Evolutionary conservation across 1,140 invertebrate genomes (phyloP).

Genomic region (Sycobia sp.): DNA sequence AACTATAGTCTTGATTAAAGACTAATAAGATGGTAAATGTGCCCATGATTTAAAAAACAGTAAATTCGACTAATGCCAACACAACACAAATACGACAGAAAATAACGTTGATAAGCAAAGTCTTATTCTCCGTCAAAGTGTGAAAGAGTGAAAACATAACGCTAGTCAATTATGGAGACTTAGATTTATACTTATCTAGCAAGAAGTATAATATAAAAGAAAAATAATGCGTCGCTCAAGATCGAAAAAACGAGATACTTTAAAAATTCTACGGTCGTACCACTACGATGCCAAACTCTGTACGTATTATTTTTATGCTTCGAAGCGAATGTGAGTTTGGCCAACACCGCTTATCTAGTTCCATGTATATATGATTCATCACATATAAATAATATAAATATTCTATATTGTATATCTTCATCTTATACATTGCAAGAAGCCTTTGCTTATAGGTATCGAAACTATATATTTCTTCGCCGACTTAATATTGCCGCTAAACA

Average conservation of each 20-base stretch:
- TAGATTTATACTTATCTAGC: slow-evolving; percentile 30
- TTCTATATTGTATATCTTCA: slow-evolving; percentile 24
- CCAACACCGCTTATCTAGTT: slow-evolving; percentile 35
- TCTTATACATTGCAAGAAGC: slow-evolving; percentile 22
- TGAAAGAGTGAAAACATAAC: slow-evolving; percentile 41
- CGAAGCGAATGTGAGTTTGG: slow-evolving; percentile 37
- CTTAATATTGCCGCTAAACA: slow-evolving; percentile 13
- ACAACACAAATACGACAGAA: slow-evolving; percentile 8
- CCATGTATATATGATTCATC: slow-evolving; percentile 42
- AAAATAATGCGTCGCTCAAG: slow-evolving; percentile 10
- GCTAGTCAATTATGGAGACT: slow-evolving; percentile 58
- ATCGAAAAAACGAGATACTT: neutral
- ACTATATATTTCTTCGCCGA: slow-evolving; percentile 20
- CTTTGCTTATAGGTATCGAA: slow-evolving; percentile 9
- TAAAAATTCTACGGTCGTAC: slow-evolving; percentile 3
- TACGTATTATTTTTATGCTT: slow-evolving; percentile 45
- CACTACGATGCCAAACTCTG: slow-evolving; percentile 41
- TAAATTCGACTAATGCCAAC: slow-evolving; percentile 15
- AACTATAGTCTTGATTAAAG: neutral
- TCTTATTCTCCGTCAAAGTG: slow-evolving; percentile 25
- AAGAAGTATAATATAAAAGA: neutral
- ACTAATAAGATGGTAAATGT: slow-evolving; percentile 1
- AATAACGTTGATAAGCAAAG: slow-evolving; percentile 12
- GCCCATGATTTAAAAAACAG: neutral
- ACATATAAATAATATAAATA: slow-evolving; percentile 37